A percentile compares a stretch with the other conserved stretches of the same genome.
phyloP scores from a whole-genome alignment of 1,140 invertebrate species.

The Neelides sp. region DNA sequence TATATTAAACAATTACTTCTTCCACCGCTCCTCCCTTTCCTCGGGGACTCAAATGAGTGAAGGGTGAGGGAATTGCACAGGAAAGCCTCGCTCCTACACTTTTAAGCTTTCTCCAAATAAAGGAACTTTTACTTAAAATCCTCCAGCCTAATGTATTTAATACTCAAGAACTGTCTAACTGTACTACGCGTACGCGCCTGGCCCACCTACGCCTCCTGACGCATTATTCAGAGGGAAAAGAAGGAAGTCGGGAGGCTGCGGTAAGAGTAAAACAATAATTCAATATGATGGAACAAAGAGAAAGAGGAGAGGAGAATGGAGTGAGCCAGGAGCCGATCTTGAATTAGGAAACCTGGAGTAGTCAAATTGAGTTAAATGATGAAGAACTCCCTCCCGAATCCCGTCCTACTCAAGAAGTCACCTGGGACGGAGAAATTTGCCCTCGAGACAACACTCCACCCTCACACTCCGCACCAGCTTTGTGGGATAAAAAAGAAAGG shows the following conservation, averaged over 20 bases:
- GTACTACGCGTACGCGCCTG: too few species aligned
- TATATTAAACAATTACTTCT: too few species aligned
- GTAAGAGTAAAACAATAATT: conserved; percentile 5
- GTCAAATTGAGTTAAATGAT: conserved; percentile 30
- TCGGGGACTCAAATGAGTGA: too few species aligned
- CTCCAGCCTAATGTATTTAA: too few species aligned
- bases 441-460: not conserved
- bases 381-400: too few species aligned
- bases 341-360: not conserved
- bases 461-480: not conserved
- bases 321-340: not conserved
- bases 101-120: too few species aligned
- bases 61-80: too few species aligned
- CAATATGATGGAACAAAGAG: not conserved
- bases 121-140: too few species aligned
- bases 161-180: too few species aligned
- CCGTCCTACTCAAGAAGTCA: conserved; percentile 4
- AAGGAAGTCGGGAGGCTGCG: not conserved
- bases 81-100: too few species aligned
- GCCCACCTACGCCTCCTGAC: too few species aligned
- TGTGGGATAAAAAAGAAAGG: not conserved
- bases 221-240: not conserved
- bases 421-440: not conserved
- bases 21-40: too few species aligned
- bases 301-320: conserved; percentile 9